phyloP scores from a whole-genome alignment of 2,113 vertebrate species.

The Macaca mulatta region DNA sequence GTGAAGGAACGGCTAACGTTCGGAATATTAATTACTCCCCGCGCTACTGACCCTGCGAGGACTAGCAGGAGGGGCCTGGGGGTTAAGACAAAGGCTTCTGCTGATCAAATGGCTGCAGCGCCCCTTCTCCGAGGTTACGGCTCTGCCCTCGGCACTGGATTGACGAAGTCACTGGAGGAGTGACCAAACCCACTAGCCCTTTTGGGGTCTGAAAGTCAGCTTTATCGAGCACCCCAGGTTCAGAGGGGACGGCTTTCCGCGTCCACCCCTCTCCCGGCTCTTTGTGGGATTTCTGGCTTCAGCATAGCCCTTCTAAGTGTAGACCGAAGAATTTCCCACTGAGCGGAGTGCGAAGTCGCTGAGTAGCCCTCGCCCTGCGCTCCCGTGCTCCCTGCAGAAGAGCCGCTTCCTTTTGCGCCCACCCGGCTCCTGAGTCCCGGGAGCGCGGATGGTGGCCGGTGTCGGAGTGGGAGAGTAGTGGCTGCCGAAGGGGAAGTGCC shows the following conservation, averaged over 20 bases:
- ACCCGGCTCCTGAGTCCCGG: not conserved
- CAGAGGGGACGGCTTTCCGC: not conserved
- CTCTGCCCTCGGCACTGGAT: not conserved
- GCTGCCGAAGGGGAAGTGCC: not conserved
- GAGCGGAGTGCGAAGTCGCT: not conserved
- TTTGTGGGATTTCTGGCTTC: slow-evolving; percentile 29
- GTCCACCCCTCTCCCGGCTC: not conserved
- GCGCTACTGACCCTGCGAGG: not conserved
- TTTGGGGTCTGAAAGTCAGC: not conserved
- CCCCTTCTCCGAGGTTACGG: slow-evolving; percentile 5
- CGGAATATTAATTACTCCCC: slow-evolving; percentile 42
- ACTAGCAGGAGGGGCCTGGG: slow-evolving; percentile 11
- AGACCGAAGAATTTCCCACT: not conserved
- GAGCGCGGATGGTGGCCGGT: not conserved
- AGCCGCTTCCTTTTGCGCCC: not conserved
- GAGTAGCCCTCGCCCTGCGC: not conserved
- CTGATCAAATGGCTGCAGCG: not conserved
- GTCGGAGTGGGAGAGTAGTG: not conserved
- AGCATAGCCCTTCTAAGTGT: not conserved
- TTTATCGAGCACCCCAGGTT: not conserved
- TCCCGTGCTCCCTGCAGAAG: not conserved
- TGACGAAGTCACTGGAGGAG: not conserved
- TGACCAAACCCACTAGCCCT: not conserved
- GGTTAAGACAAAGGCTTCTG: slow-evolving; percentile 69
- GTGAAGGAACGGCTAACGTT: not conserved